Percentiles rank a stretch among this genome's conserved stretches.
phyloP scores from a whole-genome alignment of 2,888 invertebrate genomes.

The Limnephilus rhombicus region DNA sequence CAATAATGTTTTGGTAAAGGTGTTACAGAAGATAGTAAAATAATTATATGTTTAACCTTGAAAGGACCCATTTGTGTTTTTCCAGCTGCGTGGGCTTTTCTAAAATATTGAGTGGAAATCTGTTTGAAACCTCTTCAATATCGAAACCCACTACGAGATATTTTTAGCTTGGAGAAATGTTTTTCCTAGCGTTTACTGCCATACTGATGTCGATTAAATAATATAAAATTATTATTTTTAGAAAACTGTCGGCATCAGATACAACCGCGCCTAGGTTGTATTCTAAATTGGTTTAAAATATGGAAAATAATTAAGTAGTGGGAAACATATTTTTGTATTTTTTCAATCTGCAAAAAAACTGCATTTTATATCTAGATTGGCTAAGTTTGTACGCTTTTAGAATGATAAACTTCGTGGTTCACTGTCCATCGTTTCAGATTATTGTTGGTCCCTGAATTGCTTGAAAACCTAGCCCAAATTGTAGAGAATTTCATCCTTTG shows the following conservation, averaged over 20 bases:
- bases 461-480: neutral
- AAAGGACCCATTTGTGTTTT: neutral
- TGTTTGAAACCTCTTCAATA: neutral
- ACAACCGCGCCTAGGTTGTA: neutral
- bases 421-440: neutral
- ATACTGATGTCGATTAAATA: neutral
- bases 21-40: too few species aligned
- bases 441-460: neutral
- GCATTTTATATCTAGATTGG: neutral
- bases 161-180: neutral
- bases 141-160: neutral
- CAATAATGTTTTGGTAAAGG: too few species aligned
- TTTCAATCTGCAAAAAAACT: neutral
- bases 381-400: neutral
- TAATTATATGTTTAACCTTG: too few species aligned
- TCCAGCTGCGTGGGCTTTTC: neutral
- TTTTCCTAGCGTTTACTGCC: neutral
- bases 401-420: neutral
- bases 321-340: neutral
- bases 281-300: too few species aligned
- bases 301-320: neutral
- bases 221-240: neutral
- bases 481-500: neutral
- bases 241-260: neutral
- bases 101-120: neutral